Base-by-base conservation (phyloP, 2,888 invertebrate species). In the Epicampocera succincta region DNA sequence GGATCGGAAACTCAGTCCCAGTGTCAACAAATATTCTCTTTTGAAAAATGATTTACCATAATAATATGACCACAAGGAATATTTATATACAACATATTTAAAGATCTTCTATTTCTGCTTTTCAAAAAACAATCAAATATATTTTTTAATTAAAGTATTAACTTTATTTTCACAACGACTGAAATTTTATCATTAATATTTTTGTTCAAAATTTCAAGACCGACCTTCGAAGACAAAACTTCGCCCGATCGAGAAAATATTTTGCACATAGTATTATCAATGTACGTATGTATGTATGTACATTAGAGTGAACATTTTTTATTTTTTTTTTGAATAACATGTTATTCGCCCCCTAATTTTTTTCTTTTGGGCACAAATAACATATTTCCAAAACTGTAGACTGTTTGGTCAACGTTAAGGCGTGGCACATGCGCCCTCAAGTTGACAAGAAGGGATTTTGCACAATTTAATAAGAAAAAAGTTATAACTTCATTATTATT, bases 41-140 rank as follows among this genome's bases (percentile, higher is more conserved):
- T 44, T 2, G 44, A 44, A 44, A 44, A 44, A 44, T 44, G 3
- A 44, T 44, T 0, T 44, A 44, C 44, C 44, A 5, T n/a, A 44
- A 13, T 44, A 6, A 44, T 44, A 44, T 44, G 44, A 44, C 44
- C n/a, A n/a, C 44, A 44, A 44, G 44, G 11, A 44, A 4, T 44
- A 44, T n/a, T n/a, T n/a, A n/a, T n/a, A n/a, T n/a, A 44, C n/a
- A 44, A 44, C 8, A 44, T 44, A 44, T 44, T 44, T 44, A 44
- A 44, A 4, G 8, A 2, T 4, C 3, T 4, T 2, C 3, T 44
- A 44, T 4, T 4, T 44, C n/a, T n/a, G 13, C 12, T 44, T 1
- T 5, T 44, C 9, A 44, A 2, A 44, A 4, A 44, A 1, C n/a
- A 44, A 4, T 2, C 13, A 44, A 4, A 44, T 44, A 44, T 44